Conservation (phyloP, 2,113 vertebrate species). For the Notothenia rossii region DNA sequence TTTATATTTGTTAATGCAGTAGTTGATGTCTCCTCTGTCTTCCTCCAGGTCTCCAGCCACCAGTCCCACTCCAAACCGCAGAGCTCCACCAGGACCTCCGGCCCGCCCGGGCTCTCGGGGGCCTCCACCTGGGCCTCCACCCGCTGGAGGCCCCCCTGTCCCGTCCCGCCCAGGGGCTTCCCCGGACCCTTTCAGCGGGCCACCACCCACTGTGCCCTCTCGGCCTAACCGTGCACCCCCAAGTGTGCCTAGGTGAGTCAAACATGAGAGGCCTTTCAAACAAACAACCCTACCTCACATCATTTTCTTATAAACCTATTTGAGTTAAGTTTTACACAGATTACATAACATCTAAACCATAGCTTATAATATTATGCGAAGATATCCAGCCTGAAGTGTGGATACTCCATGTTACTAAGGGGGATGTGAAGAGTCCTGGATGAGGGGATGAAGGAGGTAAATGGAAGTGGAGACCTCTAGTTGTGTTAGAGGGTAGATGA, state of each 20-base stretch:
- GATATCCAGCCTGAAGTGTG: conserved; percentile 56
- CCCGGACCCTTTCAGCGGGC: conserved; percentile 94
- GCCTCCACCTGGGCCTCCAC: conserved; percentile 93
- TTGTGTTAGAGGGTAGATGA: conserved; percentile 43
- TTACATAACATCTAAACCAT: conserved; percentile 10
- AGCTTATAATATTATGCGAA: conserved; percentile 20
- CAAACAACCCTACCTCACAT: not conserved
- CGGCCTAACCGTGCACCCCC: conserved; percentile 97
- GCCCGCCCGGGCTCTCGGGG: conserved; percentile 92
- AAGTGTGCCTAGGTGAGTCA: conserved; percentile 96
- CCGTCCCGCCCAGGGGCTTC: conserved; percentile 97
- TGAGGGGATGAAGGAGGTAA: conserved; percentile 71
- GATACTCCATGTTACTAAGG: conserved; percentile 71
- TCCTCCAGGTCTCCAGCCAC: conserved; percentile 92
- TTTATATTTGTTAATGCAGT: not conserved
- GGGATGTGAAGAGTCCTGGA: conserved; percentile 76
- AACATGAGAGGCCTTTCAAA: not conserved
- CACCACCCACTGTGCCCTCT: conserved; percentile 96
- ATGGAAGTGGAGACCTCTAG: conserved; percentile 35
- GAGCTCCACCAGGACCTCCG: conserved; percentile 95
- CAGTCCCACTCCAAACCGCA: conserved; percentile 95
- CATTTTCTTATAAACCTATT: too few species aligned
- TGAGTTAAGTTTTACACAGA: not conserved
- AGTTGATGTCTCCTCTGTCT: not conserved
- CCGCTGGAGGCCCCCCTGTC: conserved; percentile 93